Percentiles rank a stretch among this genome's conserved stretches.
Conservation (phyloP, 2,113 vertebrate genomes). For the Atrichornis clamosus region DNA sequence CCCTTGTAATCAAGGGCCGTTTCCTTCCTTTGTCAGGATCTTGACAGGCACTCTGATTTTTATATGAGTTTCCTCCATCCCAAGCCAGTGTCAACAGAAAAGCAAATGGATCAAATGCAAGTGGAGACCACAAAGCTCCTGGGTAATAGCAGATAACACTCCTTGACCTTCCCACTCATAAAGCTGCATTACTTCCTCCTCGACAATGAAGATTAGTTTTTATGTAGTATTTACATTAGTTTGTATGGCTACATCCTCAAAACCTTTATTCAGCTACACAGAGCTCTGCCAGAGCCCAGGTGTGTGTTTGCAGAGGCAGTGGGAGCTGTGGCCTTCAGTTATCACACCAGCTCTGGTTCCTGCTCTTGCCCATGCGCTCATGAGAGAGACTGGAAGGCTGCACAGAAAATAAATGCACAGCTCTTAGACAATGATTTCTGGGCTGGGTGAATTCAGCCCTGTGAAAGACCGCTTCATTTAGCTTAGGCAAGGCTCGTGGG, state of each 20-base stretch:
- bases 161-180: constrained; percentile 53
- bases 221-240: constrained; percentile 41
- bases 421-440: fast-evolving
- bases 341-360: not conserved
- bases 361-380: fast-evolving
- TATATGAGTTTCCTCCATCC: constrained; percentile 22
- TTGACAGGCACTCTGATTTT: constrained; percentile 12
- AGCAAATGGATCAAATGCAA: constrained; percentile 22
- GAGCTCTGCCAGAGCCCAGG: not conserved
- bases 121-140: constrained; percentile 6
- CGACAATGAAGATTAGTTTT: constrained; percentile 4
- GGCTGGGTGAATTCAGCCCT: not conserved
- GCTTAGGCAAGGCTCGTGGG: fast-evolving
- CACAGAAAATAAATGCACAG: not conserved
- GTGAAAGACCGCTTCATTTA: not conserved
- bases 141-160: constrained; percentile 25
- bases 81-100: constrained; percentile 51
- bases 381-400: not conserved
- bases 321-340: not conserved
- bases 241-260: constrained; percentile 47
- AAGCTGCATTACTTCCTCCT: constrained; percentile 50
- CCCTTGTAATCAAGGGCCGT: not conserved
- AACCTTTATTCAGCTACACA: not conserved
- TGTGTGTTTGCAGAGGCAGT: not conserved
- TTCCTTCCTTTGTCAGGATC: constrained; percentile 42